Percentiles rank a stretch among this genome's conserved stretches.
phyloP scores from a whole-genome alignment of 2,113 vertebrate genomes.

The human region DNA sequence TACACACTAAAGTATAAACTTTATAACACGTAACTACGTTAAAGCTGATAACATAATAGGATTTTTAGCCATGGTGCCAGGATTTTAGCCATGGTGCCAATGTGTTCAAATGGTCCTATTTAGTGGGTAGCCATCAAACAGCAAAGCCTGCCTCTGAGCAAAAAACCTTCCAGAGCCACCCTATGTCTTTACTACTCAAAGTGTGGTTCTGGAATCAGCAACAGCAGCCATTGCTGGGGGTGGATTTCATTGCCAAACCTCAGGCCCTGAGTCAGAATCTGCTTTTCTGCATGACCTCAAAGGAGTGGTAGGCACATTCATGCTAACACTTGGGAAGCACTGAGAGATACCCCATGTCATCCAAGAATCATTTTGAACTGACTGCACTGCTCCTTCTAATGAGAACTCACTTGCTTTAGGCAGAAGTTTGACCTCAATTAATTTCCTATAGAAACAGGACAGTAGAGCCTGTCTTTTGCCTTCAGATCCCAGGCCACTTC shows the following conservation, averaged over 20 bases:
- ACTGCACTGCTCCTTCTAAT: background rate
- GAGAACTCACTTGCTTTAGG: too few relatives aligned
- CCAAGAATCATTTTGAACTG: background rate
- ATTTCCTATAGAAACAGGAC: background rate
- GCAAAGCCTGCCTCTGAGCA: background rate
- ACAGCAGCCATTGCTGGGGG: background rate
- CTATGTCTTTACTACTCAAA: too few relatives aligned
- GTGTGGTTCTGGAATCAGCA: fast-evolving
- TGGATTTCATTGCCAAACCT: background rate
- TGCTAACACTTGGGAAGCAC: fast-evolving
- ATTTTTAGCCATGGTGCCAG: fast-evolving
- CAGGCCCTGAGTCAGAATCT: too few relatives aligned
- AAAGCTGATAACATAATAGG: fast-evolving
- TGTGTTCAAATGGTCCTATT: fast-evolving
- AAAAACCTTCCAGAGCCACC: background rate
- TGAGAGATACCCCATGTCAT: too few relatives aligned
- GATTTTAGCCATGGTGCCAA: fast-evolving
- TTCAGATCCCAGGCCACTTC: background rate
- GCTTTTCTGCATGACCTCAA: background rate
- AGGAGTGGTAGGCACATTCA: fast-evolving
- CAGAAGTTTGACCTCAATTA: background rate
- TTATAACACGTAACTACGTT: background rate
- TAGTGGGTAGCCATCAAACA: background rate
- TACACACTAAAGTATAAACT: background rate
- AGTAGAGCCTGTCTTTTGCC: background rate